Percentiles rank a stretch among this genome's conserved stretches.
These are phyloP conservation scores for Temnothorax nylanderi DNA, from an alignment of 1,140 invertebrate species.

Conservation along the genomic window DNA sequence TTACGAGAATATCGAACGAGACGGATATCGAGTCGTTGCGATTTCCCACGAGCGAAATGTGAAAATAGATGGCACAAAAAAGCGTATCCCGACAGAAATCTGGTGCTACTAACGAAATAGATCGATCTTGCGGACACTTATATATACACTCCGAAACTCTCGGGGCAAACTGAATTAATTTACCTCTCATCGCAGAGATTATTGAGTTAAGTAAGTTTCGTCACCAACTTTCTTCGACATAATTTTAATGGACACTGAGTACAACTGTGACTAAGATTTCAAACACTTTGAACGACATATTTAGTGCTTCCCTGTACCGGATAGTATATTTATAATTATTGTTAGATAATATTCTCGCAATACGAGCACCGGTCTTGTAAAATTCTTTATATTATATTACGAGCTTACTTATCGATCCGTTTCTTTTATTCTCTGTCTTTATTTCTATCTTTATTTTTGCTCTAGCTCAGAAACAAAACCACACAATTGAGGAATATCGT, in stretches of 20 bases:
- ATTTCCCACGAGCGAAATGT: conserved; percentile 39
- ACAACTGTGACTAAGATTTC: conserved; percentile 21
- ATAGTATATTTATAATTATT: not conserved
- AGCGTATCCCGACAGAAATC: conserved; percentile 9
- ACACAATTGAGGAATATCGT: not conserved
- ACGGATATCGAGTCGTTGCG: conserved; percentile 8
- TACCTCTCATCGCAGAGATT: not conserved
- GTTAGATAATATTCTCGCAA: no score
- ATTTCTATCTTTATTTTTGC: not conserved
- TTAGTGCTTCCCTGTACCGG: not conserved
- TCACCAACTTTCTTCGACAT: conserved; percentile 18
- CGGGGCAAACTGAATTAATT: conserved; percentile 2
- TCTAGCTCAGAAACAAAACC: not conserved
- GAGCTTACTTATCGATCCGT: not conserved
- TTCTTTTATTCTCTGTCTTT: not conserved
- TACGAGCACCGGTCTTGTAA: not conserved
- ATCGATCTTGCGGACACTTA: conserved; percentile 12
- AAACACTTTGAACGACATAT: not conserved
- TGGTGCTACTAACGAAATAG: not conserved
- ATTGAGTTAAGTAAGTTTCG: conserved; percentile 20
- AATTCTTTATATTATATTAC: not conserved
- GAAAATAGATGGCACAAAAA: conserved; percentile 38
- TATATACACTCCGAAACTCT: not conserved
- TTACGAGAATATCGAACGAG: conserved; percentile 17
- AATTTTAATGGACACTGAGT: not conserved